Evolutionary conservation across 35 echinoderm and acorn worm species (phyloP).

Genomic region (Acanthaster planci): DNA sequence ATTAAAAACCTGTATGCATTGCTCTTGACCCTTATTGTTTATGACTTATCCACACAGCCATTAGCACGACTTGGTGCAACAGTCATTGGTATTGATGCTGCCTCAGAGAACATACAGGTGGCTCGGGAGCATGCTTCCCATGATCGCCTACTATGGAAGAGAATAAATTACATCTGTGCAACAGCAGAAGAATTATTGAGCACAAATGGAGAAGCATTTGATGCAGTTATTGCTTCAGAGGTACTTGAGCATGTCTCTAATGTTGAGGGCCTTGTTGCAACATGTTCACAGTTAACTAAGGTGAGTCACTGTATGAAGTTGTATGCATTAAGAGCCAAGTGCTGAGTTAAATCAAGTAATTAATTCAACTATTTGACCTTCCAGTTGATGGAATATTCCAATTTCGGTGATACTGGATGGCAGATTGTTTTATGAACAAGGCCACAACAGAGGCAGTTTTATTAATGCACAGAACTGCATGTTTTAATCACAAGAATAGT

Average conservation of each 20-base stretch:
- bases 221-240: slow-evolving; percentile 90
- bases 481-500: no score
- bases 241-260: slow-evolving; percentile 90
- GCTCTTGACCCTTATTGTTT: neutral
- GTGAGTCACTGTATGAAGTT: slow-evolving; percentile 46
- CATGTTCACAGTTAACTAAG: slow-evolving; percentile 74
- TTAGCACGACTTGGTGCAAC: slow-evolving; percentile 84
- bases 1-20: neutral
- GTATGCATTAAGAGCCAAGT: no score
- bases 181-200: slow-evolving; percentile 71
- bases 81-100: slow-evolving; percentile 90
- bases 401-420: no score
- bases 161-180: slow-evolving; percentile 69
- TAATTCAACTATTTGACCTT: no score
- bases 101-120: slow-evolving; percentile 64
- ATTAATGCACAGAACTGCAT: no score
- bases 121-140: slow-evolving; percentile 63
- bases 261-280: slow-evolving; percentile 56
- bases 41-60: slow-evolving; percentile 54
- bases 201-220: slow-evolving; percentile 65
- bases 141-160: slow-evolving; percentile 59
- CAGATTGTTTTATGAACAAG: no score
- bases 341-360: no score
- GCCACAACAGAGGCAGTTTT: no score
- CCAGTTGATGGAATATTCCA: no score